Percentiles rank a stretch among this genome's conserved stretches.
Evolutionary conservation across 2,888 invertebrate genomes (phyloP).

Genomic region (Eupeodes latifasciatus): DNA sequence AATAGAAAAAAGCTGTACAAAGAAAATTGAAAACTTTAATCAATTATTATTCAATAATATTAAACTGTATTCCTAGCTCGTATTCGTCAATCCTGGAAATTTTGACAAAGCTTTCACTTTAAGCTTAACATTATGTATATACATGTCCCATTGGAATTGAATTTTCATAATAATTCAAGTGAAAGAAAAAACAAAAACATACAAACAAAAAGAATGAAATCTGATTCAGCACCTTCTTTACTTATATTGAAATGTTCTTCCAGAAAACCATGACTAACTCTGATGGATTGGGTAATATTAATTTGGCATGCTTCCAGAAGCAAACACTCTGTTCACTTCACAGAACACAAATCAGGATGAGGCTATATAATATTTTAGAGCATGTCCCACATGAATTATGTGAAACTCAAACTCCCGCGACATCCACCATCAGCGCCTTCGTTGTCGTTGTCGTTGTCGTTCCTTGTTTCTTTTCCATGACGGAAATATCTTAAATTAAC

Average conservation of each 20-base stretch:
- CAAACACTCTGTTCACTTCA: slow-evolving; percentile 9
- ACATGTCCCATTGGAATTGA: background rate
- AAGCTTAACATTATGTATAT: background rate
- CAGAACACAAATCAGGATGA: slow-evolving; percentile 19
- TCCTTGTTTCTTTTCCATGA: no score
- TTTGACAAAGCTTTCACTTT: background rate
- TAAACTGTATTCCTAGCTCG: background rate
- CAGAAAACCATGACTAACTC: slow-evolving; percentile 57
- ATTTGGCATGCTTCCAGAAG: slow-evolving; percentile 63
- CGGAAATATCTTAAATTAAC: slow-evolving; percentile 21
- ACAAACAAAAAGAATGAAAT: background rate
- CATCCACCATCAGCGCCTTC: no score
- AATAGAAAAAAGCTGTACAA: no score
- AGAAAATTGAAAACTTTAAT: no score
- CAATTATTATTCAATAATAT: no score
- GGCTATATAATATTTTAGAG: slow-evolving; percentile 10
- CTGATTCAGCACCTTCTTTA: slow-evolving; percentile 27
- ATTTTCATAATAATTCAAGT: background rate
- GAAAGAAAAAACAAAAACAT: background rate
- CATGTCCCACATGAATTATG: slow-evolving; percentile 37
- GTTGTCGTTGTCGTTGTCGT: no score
- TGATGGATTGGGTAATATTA: slow-evolving; percentile 68
- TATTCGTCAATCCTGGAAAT: background rate
- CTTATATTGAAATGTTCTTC: slow-evolving; percentile 49
- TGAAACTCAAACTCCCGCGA: background rate